Evolutionary conservation across 2,113 vertebrate genomes (phyloP).

Genomic region (Sapajus apella): DNA sequence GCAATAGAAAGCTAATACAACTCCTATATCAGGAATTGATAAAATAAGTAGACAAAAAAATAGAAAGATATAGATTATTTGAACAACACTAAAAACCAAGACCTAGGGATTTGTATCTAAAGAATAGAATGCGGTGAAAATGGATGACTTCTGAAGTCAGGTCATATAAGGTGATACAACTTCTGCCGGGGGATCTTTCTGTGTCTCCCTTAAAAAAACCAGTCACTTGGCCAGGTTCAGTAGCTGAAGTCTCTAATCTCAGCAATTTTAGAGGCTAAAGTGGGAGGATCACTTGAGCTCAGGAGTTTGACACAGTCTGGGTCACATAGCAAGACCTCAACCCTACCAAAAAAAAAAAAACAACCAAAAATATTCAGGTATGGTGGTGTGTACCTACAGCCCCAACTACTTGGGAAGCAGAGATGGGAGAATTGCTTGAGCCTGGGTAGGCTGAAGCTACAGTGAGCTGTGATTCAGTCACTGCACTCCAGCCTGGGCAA

Average conservation of each 20-base stretch:
- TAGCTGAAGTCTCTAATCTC: no score
- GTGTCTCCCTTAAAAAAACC: background rate
- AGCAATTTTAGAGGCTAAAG: no score
- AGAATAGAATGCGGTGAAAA: background rate
- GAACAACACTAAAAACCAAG: background rate
- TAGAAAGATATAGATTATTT: background rate
- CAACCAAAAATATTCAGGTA: no score
- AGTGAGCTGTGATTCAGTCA: background rate
- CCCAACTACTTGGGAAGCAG: no score
- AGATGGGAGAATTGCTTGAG: no score
- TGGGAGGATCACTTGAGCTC: no score
- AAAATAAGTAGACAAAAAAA: background rate
- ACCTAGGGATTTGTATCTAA: background rate
- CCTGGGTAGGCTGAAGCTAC: no score
- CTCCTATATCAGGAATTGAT: background rate
- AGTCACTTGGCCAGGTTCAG: background rate
- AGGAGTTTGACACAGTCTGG: no score
- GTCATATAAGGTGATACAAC: background rate
- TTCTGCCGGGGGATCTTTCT: background rate
- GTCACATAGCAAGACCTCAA: no score
- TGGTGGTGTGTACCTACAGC: no score
- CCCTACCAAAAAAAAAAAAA: no score
- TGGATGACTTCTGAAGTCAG: background rate
- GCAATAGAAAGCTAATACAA: background rate
- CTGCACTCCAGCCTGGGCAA: background rate